These are phyloP conservation scores for Drosophila orosa DNA, from an alignment of 1,140 invertebrate species.

Conservation along the genomic window DNA sequence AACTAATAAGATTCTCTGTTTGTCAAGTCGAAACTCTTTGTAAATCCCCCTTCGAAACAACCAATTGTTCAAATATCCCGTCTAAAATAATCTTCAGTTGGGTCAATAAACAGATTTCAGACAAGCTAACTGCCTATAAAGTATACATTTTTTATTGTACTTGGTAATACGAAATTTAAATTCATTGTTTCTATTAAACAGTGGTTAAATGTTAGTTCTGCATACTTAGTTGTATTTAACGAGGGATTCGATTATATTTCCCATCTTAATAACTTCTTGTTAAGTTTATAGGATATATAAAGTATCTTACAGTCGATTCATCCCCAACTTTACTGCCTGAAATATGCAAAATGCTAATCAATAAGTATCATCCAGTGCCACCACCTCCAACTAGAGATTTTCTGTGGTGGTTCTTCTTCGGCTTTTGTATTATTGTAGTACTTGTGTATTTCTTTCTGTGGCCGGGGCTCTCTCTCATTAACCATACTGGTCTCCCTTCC, in stretches of 20 bases:
- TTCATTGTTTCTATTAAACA: not conserved
- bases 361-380: slow-evolving; percentile 37
- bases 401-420: slow-evolving; percentile 15
- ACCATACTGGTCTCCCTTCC: slow-evolving; percentile 9
- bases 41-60: not conserved
- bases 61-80: slow-evolving; percentile 12
- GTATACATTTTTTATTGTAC: not conserved
- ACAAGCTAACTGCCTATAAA: not conserved
- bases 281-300: not conserved
- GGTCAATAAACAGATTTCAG: slow-evolving; percentile 6
- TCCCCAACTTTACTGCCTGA: not conserved
- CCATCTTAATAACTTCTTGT: not conserved
- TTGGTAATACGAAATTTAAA: not conserved
- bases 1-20: no score
- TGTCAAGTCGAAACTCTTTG: not conserved
- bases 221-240: not conserved
- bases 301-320: slow-evolving; percentile 9
- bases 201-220: not conserved
- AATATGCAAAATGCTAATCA: slow-evolving; percentile 32
- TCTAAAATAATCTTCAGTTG: slow-evolving; percentile 10
- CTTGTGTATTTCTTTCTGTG: slow-evolving; percentile 21
- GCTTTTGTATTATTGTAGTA: slow-evolving; percentile 33
- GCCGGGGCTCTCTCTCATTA: slow-evolving; percentile 27
- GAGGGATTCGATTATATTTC: not conserved
- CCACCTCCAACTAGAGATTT: slow-evolving; percentile 6